Percentiles rank a stretch among this genome's conserved stretches.
Conservation (phyloP, 2,888 invertebrate genomes). For the Agonopterix heracliana region DNA sequence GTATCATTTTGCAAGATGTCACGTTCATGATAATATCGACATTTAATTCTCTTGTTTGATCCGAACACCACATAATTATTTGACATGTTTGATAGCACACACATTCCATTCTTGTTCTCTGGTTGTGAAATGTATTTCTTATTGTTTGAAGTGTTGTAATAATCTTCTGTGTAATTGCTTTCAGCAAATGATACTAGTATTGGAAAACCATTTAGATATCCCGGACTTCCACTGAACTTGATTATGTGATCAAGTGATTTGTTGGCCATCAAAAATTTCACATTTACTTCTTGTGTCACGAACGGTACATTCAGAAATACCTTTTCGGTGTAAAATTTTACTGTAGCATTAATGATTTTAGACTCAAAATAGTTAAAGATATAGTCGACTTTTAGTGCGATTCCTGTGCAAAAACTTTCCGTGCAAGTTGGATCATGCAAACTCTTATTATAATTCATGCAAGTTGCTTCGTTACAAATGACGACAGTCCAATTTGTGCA, state of each 20-base stretch:
- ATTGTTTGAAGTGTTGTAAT: conserved; percentile 31
- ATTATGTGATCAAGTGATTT: conserved; percentile 35
- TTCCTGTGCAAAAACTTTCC: conserved; percentile 41
- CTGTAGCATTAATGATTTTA: conserved; percentile 46
- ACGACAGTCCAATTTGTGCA: conserved; percentile 55
- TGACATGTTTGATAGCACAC: conserved; percentile 42
- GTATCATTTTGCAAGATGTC: conserved; percentile 26
- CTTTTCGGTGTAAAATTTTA: conserved; percentile 43
- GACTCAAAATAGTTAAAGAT: conserved; percentile 46
- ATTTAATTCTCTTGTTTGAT: conserved; percentile 61
- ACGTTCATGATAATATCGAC: conserved; percentile 35
- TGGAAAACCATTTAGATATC: conserved; percentile 81
- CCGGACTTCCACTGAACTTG: conserved; percentile 83
- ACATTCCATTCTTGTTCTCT: conserved; percentile 55
- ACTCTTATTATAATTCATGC: conserved; percentile 41
- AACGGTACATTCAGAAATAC: conserved; percentile 30
- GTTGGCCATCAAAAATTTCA: conserved; percentile 48
- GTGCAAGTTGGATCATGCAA: conserved; percentile 48
- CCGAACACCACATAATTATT: conserved; percentile 64
- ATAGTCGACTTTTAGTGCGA: conserved; percentile 51
- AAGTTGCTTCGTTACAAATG: conserved; percentile 37
- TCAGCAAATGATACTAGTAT: conserved; percentile 62
- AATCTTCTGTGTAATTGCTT: conserved; percentile 43
- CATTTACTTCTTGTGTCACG: conserved; percentile 44
- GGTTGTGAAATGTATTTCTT: conserved; percentile 38